These are phyloP conservation scores for Heliconius hermathena DNA, from an alignment of 1,140 invertebrate species.

Conservation along the genomic window DNA sequence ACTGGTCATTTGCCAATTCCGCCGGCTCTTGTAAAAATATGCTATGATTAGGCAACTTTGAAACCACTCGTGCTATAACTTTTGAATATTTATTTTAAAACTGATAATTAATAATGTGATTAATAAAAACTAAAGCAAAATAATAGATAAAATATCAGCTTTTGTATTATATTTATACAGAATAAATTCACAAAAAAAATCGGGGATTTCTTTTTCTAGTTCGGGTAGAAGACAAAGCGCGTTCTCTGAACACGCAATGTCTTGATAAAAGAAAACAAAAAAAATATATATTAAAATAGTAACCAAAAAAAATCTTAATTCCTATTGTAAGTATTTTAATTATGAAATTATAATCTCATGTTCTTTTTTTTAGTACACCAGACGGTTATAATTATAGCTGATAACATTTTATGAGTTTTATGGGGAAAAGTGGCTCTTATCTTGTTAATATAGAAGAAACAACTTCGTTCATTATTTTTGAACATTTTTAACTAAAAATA, in stretches of 20 bases:
- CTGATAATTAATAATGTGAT: neutral
- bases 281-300: neutral
- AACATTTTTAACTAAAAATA: neutral
- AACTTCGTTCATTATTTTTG: neutral
- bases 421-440: neutral
- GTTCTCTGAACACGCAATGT: too few relatives aligned
- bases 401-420: conserved; percentile 2
- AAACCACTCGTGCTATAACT: conserved; percentile 1
- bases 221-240: too few relatives aligned
- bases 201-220: too few relatives aligned
- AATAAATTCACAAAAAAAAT: too few relatives aligned
- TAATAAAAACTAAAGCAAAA: neutral
- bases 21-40: conserved; percentile 5
- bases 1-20: conserved; percentile 20
- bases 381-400: neutral
- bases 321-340: neutral
- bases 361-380: neutral
- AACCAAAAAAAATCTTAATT: neutral
- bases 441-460: neutral
- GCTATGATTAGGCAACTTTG: conserved; percentile 11
- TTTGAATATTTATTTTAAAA: neutral
- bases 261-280: too few relatives aligned
- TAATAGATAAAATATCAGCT: too few relatives aligned
- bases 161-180: too few relatives aligned
- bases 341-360: neutral